Evolutionary conservation across 2,113 vertebrate genomes (phyloP).

Genomic region (Sceloporus undulatus): DNA sequence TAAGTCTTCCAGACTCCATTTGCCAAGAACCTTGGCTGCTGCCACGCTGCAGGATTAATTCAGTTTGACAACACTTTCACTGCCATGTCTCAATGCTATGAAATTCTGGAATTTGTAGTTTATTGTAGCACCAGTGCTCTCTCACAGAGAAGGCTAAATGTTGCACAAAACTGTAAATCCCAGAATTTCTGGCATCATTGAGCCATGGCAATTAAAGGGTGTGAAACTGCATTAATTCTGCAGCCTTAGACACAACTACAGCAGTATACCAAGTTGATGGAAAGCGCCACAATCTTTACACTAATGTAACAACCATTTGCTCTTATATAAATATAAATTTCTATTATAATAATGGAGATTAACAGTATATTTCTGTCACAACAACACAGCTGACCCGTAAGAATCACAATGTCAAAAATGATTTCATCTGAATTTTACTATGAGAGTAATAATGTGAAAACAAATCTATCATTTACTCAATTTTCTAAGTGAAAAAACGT

Average conservation of each 20-base stretch:
- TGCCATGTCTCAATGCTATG: no score
- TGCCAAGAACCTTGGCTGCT: background rate
- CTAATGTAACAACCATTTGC: background rate
- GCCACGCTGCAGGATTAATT: no score
- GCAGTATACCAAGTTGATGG: background rate
- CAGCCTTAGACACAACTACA: background rate
- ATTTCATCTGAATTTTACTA: constrained; percentile 70
- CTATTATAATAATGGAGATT: background rate
- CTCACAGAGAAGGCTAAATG: no score
- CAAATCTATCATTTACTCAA: constrained; percentile 52
- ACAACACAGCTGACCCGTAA: constrained; percentile 33
- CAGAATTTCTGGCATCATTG: no score
- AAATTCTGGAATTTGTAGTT: no score
- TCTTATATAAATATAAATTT: background rate
- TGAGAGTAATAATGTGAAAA: constrained; percentile 61
- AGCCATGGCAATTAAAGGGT: no score
- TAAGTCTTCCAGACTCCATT: no score
- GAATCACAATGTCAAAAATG: constrained; percentile 27
- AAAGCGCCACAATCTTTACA: background rate
- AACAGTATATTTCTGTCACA: constrained; percentile 24
- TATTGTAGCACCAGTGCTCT: no score
- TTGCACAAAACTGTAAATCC: no score
- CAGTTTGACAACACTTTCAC: no score
- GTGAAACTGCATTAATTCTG: no score
- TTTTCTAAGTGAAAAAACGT: constrained; percentile 54